Base-by-base conservation (phyloP, 1,140 invertebrate species). In the Pomphorhynchus laevis region DNA sequence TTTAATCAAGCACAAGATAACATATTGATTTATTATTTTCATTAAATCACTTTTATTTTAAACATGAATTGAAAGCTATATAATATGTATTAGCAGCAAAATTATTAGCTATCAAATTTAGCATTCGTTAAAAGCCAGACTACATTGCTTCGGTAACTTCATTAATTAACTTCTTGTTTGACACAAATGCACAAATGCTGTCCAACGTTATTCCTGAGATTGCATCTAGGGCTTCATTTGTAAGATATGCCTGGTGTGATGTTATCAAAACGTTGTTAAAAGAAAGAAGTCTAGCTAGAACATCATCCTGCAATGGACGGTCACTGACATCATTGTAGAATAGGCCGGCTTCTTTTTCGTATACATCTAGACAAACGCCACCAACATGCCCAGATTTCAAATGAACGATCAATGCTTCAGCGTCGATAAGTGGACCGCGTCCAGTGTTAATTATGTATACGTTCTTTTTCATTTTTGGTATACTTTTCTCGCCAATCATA, bases 221-320 rank as follows among this genome's bases (percentile, higher is more conserved):
- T 5, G 20, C 23, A 16, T 36, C 23, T 20, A 36, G 12, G 17
- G 34, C 34, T 36, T 36, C 34, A 4, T 36, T 18, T n/a, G 34
- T 36, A 16, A 36, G 14, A 36, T 21, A 36, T 20, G 34, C 34
- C 23, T 36, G 34, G 14, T 36, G 34, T 12, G 34, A 36, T 20
- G 34, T 36, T 6, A 36, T 20, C 5, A 36, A 16, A 1, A 18
- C 17, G n/a, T 36, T 36, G 5, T n/a, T n/a, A n/a, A 36, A 16
- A 1, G 18, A 18, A 9, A 36, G n/a, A 21, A 36, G 23, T 20
- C 18, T n/a, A 36, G 34, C 18, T 21, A 36, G 23, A n/a, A 18
- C 17, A 36, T 36, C 34, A 36, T 36, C 34, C 4, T 36, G 12
- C 34, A 36, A n/a, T n/a, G n/a, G n/a, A n/a, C n/a, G n/a, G n/a